Evolutionary conservation across 2,888 invertebrate species (phyloP).

Genomic region (Dendrolimus pini): DNA sequence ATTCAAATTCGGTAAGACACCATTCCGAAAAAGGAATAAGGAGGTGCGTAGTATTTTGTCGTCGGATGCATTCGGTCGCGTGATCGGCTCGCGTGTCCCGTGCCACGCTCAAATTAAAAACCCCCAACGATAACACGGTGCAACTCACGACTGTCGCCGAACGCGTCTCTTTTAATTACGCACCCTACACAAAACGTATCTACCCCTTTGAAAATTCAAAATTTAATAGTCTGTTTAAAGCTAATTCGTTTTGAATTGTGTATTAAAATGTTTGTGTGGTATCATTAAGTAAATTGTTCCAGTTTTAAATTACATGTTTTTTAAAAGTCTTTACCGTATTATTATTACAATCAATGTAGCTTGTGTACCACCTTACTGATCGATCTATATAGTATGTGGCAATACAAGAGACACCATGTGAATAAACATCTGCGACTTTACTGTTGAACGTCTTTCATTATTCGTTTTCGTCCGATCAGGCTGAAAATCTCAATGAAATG

Average conservation of each 20-base stretch:
- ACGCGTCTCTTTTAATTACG: slow-evolving; percentile 73
- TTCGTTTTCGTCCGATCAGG: too few relatives aligned
- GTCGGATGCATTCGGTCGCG: slow-evolving; percentile 59
- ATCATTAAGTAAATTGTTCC: background rate
- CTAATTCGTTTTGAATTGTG: slow-evolving; percentile 11
- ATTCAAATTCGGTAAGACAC: slow-evolving; percentile 11
- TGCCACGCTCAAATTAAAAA: slow-evolving; percentile 72
- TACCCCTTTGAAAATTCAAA: slow-evolving; percentile 55
- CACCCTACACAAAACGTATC: slow-evolving; percentile 65
- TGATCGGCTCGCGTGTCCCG: slow-evolving; percentile 70
- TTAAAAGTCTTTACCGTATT: too few relatives aligned
- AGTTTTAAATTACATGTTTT: background rate
- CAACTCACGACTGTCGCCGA: slow-evolving; percentile 67
- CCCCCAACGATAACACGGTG: slow-evolving; percentile 66
- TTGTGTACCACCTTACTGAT: too few relatives aligned
- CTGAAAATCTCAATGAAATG: too few relatives aligned
- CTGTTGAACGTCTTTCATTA: too few relatives aligned
- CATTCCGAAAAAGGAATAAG: background rate
- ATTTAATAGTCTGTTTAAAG: slow-evolving; percentile 27
- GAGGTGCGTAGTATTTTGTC: slow-evolving; percentile 20
- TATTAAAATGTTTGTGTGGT: background rate
- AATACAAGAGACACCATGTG: too few relatives aligned
- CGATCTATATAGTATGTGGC: too few relatives aligned
- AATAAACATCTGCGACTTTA: too few relatives aligned
- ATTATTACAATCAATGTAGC: too few relatives aligned